Evolutionary conservation across 2,113 vertebrate species (phyloP).

Genomic region (Oreocharis arfaki): DNA sequence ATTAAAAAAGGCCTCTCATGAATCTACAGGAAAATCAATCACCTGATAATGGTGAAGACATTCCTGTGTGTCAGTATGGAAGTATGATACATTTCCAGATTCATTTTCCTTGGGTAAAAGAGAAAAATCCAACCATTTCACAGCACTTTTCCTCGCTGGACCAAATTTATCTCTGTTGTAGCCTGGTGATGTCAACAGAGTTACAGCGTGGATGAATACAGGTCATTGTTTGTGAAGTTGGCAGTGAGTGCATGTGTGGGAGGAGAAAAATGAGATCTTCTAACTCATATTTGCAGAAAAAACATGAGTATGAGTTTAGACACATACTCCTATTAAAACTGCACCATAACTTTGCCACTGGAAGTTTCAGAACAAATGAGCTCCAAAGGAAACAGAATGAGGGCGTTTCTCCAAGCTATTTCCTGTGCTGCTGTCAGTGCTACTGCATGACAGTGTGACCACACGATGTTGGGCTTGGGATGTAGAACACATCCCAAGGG

Average conservation of each 20-base stretch:
- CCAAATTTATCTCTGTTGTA: slow-evolving; percentile 46
- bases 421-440: not conserved
- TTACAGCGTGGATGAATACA: slow-evolving; percentile 42
- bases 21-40: not conserved
- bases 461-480: slow-evolving; percentile 16
- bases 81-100: not conserved
- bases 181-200: slow-evolving; percentile 43
- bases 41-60: not conserved
- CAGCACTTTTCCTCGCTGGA: not conserved
- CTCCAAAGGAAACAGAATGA: slow-evolving; percentile 64
- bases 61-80: not conserved
- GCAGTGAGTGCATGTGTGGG: not conserved
- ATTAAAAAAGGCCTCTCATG: not conserved
- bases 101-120: not conserved
- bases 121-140: slow-evolving; percentile 26
- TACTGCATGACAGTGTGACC: not conserved
- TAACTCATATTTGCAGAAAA: slow-evolving; percentile 26
- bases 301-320: slow-evolving; percentile 20
- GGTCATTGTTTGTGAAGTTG: slow-evolving; percentile 21
- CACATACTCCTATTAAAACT: slow-evolving; percentile 59
- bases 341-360: slow-evolving; percentile 53
- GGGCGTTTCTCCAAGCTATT: slow-evolving; percentile 45
- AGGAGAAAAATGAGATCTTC: slow-evolving; percentile 55
- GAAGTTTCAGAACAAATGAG: slow-evolving; percentile 56
- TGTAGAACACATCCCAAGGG: slow-evolving; percentile 3